Evolutionary conservation across 2,797 vertebrate genomes (phyloP).

Genomic region (Anguilla anguilla): DNA sequence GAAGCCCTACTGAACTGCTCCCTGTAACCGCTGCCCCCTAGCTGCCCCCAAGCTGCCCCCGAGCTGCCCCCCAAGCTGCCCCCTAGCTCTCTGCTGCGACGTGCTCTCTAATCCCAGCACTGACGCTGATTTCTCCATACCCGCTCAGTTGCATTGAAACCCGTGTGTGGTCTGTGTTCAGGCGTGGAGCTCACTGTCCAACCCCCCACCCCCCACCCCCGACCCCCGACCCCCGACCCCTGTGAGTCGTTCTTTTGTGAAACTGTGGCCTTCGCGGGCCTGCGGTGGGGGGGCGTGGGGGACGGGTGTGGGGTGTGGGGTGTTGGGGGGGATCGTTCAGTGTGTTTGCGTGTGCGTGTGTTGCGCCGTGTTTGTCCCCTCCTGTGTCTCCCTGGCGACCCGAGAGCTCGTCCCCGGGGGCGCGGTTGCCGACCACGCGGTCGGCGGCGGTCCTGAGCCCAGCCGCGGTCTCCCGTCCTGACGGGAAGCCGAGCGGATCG

Average conservation of each 20-base stretch:
- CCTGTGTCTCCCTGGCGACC: background rate
- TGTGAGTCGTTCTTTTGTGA: background rate
- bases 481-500: too few relatives aligned
- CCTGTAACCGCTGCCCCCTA: background rate
- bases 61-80: background rate
- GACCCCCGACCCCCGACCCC: too few relatives aligned
- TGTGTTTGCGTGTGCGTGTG: background rate
- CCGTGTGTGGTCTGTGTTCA: background rate
- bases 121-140: background rate
- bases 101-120: background rate
- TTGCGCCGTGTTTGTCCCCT: background rate
- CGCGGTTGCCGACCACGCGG: too few relatives aligned
- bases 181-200: background rate
- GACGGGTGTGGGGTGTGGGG: background rate
- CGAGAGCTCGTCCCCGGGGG: too few relatives aligned
- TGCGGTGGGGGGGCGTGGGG: background rate
- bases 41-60: background rate
- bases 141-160: conserved; percentile 19
- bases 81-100: background rate
- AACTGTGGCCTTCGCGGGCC: background rate
- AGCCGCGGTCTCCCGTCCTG: too few relatives aligned
- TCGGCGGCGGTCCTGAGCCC: too few relatives aligned
- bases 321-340: background rate
- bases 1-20: background rate
- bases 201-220: background rate